phyloP scores from a whole-genome alignment of 2,797 vertebrate species.

The Mormyrus hasselquistii region DNA sequence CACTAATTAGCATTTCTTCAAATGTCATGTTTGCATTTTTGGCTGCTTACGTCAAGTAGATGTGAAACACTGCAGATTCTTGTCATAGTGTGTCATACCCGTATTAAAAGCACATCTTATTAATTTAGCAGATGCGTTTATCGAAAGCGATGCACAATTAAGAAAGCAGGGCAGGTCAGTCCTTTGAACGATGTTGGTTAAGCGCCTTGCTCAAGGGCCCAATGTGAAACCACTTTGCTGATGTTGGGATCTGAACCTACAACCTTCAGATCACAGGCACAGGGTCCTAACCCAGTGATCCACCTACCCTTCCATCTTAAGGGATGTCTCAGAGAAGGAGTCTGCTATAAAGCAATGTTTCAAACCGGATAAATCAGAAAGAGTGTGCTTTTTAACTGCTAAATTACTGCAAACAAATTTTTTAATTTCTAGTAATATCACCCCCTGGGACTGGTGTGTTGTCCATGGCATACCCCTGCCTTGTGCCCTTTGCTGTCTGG shows the following conservation, averaged over 20 bases:
- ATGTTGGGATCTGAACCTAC: neutral
- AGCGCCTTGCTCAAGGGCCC: neutral
- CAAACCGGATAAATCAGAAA: neutral
- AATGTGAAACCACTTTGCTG: neutral
- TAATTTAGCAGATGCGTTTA: neutral
- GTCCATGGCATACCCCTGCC: neutral
- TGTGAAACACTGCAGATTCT: neutral
- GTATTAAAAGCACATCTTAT: neutral
- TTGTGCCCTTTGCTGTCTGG: neutral
- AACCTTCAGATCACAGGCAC: neutral
- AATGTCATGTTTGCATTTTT: neutral
- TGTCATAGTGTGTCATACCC: neutral
- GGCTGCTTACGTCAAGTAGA: neutral
- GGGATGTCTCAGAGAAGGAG: neutral
- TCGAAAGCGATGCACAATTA: neutral
- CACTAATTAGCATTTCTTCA: neutral
- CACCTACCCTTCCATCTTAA: neutral
- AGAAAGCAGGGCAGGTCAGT: neutral
- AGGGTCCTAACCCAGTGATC: neutral
- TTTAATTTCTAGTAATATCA: neutral
- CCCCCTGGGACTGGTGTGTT: neutral
- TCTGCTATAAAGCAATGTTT: neutral
- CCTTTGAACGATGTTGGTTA: neutral
- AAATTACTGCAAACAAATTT: neutral
- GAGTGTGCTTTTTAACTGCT: neutral